Base-by-base conservation (phyloP, 2,888 invertebrate species). In the Apamea sordens region DNA sequence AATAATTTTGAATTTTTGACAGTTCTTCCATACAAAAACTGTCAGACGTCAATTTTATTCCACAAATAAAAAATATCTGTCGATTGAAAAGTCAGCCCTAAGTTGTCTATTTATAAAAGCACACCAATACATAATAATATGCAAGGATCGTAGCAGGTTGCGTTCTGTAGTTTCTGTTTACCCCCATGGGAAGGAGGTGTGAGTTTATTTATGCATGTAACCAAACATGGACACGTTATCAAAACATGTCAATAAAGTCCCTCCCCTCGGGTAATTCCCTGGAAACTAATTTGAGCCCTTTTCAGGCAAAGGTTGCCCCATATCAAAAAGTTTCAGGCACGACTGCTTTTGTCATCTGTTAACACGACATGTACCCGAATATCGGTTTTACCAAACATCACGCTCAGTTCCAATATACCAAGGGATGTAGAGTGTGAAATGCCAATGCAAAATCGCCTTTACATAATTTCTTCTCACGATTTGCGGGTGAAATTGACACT, bases 271-370 rank as follows among this genome's bases (percentile, higher is more conserved):
- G 74, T n/a, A 15, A 47, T 65, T 63, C 71, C 61, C 61, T 73
- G 47, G 72, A 70, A 85, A 89, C 80, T 82, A 85, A 82, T 83
- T 80, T 73, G 61, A 71, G 47, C 79, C 88, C 76, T 76, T 82
- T 80, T 73, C 82, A 77, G 56, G 24, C 69, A 56, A 24, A 82
- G 73, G 80, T 75, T 69, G 67, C 47, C 88, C 86, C 71, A 68
- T 86, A 80, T 87, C 88, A 86, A 70, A 86, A 89, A 89, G 79
- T 88, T 88, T 81, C 28, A 73, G 69, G 8, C 68, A 53, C 61
- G 63, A 79, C 56, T 82, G 82, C 36, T 69, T 71, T 61, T 70
- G 88, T 82, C 86, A 85, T 67, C 64, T 64, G 69, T 70, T 76
- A 53, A 75, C 47, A 65, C 7, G n/a, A 8, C n/a, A 32, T 63